Percentiles rank a stretch among this genome's conserved stretches.
Evolutionary conservation across 2,888 invertebrate species (phyloP).

Genomic region (Campopleginae sp.): DNA sequence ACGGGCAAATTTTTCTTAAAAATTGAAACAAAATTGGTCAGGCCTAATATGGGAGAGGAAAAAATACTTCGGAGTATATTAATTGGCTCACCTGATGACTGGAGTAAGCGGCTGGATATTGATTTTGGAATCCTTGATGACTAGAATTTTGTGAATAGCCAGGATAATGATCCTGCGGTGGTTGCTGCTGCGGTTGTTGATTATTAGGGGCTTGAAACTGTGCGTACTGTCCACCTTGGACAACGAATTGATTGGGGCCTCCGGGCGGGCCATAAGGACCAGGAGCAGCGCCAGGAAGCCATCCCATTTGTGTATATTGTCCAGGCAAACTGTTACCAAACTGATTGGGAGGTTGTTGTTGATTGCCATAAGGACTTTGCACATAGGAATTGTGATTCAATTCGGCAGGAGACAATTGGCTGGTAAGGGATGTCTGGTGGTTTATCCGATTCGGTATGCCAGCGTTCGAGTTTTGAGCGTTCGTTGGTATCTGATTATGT

Average conservation of each 20-base stretch:
- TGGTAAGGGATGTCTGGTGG: conserved; percentile 75
- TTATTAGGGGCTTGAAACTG: conserved; percentile 70
- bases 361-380: conserved; percentile 66
- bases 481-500: conserved; percentile 71
- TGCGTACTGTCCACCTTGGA: conserved; percentile 75
- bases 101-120: conserved; percentile 77
- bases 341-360: conserved; percentile 58
- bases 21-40: not conserved
- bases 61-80: not conserved
- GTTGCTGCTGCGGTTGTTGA: conserved; percentile 64
- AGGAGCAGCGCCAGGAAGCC: conserved; percentile 35
- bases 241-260: conserved; percentile 66
- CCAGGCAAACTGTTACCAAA: conserved; percentile 65
- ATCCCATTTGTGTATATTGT: conserved; percentile 71
- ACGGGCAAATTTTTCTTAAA: not conserved
- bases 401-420: conserved; percentile 83
- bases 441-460: conserved; percentile 77
- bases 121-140: conserved; percentile 78
- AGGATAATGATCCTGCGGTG: conserved; percentile 73
- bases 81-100: conserved; percentile 77
- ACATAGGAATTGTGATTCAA: conserved; percentile 71
- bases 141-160: conserved; percentile 72
- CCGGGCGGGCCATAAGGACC: conserved; percentile 62
- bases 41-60: not conserved
- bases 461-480: conserved; percentile 81